Percentiles rank a stretch among this genome's conserved stretches.
Evolutionary conservation across 2,113 vertebrate species (phyloP).

Genomic region (Chloropsis hardwickii): DNA sequence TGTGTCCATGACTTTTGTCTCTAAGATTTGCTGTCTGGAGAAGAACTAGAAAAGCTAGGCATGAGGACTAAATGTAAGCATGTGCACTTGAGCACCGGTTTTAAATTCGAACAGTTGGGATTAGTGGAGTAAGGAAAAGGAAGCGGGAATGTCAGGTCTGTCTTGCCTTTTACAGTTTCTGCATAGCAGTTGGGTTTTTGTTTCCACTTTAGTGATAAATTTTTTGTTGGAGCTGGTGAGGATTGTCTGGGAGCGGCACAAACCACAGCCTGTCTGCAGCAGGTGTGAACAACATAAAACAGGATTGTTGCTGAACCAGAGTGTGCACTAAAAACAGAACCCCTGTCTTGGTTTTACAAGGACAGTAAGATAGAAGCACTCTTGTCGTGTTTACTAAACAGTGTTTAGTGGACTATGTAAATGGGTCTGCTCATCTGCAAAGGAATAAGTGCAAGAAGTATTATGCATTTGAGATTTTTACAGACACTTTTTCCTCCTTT

Average conservation of each 20-base stretch:
- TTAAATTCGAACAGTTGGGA: neutral
- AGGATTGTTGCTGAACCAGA: constrained; percentile 75
- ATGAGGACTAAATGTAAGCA: neutral
- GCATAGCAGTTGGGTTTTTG: neutral
- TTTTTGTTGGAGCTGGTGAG: constrained; percentile 26
- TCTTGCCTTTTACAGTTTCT: neutral
- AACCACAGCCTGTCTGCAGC: constrained; percentile 71
- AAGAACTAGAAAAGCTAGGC: neutral
- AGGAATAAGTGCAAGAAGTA: neutral
- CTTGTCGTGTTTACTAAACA: constrained; percentile 76
- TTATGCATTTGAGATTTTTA: neutral
- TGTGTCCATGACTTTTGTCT: neutral
- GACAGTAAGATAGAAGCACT: constrained; percentile 54
- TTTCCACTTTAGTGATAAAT: neutral
- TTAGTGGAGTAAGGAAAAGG: neutral
- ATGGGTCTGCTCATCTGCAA: constrained; percentile 33
- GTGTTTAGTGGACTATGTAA: constrained; percentile 63
- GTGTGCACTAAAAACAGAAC: constrained; percentile 83
- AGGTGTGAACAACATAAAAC: constrained; percentile 85
- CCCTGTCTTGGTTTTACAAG: constrained; percentile 65
- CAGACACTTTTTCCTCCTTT: neutral
- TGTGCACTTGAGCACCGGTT: neutral
- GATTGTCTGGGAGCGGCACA: constrained; percentile 54
- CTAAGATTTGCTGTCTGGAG: neutral
- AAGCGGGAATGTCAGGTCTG: neutral